Percentiles rank a stretch among this genome's conserved stretches.
Evolutionary conservation across 2,797 vertebrate genomes (phyloP).

Genomic region (Sphenopsis melanotis): DNA sequence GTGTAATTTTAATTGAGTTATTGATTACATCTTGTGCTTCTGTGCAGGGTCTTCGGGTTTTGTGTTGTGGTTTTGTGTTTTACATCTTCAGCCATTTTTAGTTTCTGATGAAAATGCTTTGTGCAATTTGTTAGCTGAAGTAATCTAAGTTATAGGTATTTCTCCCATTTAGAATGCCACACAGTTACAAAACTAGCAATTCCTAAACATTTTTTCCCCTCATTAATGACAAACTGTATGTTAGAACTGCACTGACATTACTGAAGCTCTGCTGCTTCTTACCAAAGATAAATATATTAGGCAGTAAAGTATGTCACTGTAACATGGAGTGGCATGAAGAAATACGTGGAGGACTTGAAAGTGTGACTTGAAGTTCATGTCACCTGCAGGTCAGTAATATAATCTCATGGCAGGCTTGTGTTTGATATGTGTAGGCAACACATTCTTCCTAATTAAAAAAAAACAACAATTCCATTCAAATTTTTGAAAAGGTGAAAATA

Average conservation of each 20-base stretch:
- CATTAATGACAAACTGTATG: not conserved
- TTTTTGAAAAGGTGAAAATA: not conserved
- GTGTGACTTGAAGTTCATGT: not conserved
- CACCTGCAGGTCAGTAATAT: not conserved
- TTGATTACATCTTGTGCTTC: conserved; percentile 35
- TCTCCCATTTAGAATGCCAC: not conserved
- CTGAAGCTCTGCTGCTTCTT: not conserved
- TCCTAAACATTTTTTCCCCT: not conserved
- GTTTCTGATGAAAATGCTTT: not conserved
- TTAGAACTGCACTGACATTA: not conserved
- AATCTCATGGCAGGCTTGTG: not conserved
- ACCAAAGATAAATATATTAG: not conserved
- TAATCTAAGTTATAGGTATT: not conserved
- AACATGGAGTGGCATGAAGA: not conserved
- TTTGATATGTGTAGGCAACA: not conserved
- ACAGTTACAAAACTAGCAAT: not conserved
- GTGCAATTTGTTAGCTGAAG: not conserved
- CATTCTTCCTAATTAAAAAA: not conserved
- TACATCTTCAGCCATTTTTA: not conserved
- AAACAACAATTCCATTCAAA: not conserved
- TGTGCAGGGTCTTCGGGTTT: not conserved
- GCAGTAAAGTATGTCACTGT: not conserved
- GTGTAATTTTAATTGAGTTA: not conserved
- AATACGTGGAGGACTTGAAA: not conserved
- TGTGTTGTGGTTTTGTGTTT: not conserved